A percentile compares a stretch with the other conserved stretches of the same genome.
phyloP scores from a whole-genome alignment of 2,113 vertebrate genomes.

The Rostratula benghalensis region DNA sequence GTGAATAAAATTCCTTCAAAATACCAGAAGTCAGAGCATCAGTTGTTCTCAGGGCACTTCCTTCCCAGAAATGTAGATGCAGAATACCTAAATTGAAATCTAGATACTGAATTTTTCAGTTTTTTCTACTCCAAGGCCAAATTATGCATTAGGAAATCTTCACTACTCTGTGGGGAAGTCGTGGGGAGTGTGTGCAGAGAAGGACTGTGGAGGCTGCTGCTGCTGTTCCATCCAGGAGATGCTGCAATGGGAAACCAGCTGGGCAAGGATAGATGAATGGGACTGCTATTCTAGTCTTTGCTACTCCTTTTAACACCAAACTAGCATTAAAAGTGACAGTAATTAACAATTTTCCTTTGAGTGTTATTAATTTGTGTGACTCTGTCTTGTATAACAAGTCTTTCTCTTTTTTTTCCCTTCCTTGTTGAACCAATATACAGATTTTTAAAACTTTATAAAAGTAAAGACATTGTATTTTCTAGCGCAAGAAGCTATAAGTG shows the following conservation, averaged over 20 bases:
- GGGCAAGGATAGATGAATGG: background rate
- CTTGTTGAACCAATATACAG: background rate
- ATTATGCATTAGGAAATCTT: background rate
- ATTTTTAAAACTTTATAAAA: background rate
- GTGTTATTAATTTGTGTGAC: background rate
- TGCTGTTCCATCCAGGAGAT: rapidly evolving
- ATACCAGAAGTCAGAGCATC: background rate
- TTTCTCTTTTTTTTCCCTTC: background rate
- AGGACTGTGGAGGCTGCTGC: background rate
- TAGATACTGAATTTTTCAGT: background rate
- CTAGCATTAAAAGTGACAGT: background rate
- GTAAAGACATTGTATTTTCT: background rate
- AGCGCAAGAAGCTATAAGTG: background rate
- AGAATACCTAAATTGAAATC: background rate
- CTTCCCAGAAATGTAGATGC: background rate
- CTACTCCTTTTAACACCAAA: background rate
- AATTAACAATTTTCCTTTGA: background rate
- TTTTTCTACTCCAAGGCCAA: background rate
- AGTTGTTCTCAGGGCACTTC: background rate
- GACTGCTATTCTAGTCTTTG: background rate
- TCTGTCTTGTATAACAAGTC: background rate
- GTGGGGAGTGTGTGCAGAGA: background rate
- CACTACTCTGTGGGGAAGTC: background rate
- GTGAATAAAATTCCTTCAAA: background rate
- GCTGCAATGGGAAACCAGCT: background rate